These are phyloP conservation scores for Balaenoptera acutorostrata DNA, from an alignment of 2,113 vertebrate species.

Conservation along the genomic window DNA sequence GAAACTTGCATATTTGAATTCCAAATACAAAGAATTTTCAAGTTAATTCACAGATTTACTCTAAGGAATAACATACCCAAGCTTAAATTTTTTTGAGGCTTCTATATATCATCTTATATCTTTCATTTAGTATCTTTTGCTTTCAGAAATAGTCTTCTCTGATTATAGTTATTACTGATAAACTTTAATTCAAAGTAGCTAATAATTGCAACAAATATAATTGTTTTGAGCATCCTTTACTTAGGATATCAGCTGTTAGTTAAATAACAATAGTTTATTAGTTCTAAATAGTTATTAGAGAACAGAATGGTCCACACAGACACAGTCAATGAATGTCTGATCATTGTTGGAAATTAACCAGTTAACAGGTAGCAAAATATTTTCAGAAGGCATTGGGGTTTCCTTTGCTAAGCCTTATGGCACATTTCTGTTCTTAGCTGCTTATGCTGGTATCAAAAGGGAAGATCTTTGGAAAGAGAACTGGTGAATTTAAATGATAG, in stretches of 20 bases:
- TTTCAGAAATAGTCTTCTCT: not conserved
- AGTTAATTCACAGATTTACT: not conserved
- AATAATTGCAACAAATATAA: slow-evolving; percentile 24
- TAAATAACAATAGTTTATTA: not conserved
- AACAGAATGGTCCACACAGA: not conserved
- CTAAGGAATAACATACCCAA: not conserved
- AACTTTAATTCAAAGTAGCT: not conserved
- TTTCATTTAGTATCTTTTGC: slow-evolving; percentile 26
- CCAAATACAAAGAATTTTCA: not conserved
- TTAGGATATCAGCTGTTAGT: not conserved
- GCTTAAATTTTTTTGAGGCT: not conserved
- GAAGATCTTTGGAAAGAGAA: slow-evolving; percentile 3
- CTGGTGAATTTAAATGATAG: slow-evolving; percentile 1
- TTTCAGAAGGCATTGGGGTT: not conserved
- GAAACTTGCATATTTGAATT: not conserved
- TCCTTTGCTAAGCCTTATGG: not conserved
- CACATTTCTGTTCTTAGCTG: not conserved
- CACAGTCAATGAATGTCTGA: not conserved
- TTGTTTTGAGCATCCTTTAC: not conserved
- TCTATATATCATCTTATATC: not conserved
- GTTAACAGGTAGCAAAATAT: not conserved
- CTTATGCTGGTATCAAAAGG: not conserved
- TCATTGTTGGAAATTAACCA: slow-evolving; percentile 13
- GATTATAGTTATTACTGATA: not conserved
- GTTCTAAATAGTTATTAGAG: not conserved